Evolutionary conservation across 2,888 invertebrate species (phyloP), one percentile per base, ranked within the genome.

Genomic region (Phlogophora meticulosa): DNA sequence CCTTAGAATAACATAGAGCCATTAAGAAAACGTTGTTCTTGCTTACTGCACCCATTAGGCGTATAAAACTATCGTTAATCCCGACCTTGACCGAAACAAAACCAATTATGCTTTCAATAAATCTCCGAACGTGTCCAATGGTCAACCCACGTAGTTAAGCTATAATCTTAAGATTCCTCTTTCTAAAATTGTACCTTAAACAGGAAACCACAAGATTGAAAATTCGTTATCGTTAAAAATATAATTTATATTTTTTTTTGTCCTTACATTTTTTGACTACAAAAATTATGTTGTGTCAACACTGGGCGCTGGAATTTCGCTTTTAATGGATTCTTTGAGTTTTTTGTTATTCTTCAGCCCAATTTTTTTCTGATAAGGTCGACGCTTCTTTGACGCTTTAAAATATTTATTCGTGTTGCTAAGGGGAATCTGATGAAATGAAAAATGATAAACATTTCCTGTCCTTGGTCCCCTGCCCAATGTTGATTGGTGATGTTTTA

Each of bases 31-130:
- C 83, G 84, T 82, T 78, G 85, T 82, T 86, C 81, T 85, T 83
- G 79, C 84, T 87, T 87, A 90, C 88, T 88, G 87, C 85, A 85
- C 80, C 88, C 90, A 92, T 92, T 92, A 92, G 87, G 80, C 85
- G 89, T 84, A 91, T 90, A 89, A 91, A 92, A 92, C 88, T 89
- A 87, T 87, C 90, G 88, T 92, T 92, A 92, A 90, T 90, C 78
- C 87, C 79, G 87, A 84, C 91, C 92, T 91, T 91, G 91, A 88
- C 90, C 89, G 83, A 90, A 91, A 92, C 91, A 92, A 92, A 93
- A 91, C 90, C 92, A 92, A 92, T 92, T 93, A 92, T 89, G 88
- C 88, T 88, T 86, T 87, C 86, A 85, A 92, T 93, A 93, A 93
- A 92, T 93, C 93, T 92, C 88, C 74, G 80, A 81, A 85, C 85